Percentiles rank a stretch among this genome's conserved stretches.
Evolutionary conservation across 2,888 invertebrate species (phyloP).

Genomic region (Ophioninae sp.): DNA sequence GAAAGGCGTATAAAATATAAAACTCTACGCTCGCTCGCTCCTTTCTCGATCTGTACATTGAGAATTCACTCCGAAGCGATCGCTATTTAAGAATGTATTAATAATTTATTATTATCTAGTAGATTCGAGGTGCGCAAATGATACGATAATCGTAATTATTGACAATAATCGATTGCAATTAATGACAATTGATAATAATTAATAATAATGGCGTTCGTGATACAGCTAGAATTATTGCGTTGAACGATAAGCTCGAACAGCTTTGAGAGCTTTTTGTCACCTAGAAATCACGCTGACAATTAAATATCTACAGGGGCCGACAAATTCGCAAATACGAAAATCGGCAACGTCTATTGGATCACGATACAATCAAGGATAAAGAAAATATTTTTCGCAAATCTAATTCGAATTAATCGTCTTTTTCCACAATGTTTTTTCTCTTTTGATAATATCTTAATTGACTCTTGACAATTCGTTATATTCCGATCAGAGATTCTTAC

Average conservation of each 20-base stretch:
- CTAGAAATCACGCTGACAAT: slow-evolving; percentile 12
- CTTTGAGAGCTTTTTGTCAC: slow-evolving; percentile 3
- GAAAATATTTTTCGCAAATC: not conserved
- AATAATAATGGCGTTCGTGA: not conserved
- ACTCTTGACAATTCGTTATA: not conserved
- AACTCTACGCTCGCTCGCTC: not conserved
- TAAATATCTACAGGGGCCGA: not conserved
- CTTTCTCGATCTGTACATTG: not conserved
- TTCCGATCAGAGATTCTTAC: not conserved
- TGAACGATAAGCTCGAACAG: not conserved
- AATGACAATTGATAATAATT: slow-evolving; percentile 26
- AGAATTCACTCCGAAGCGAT: slow-evolving; percentile 30
- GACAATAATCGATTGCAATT: not conserved
- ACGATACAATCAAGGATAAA: not conserved
- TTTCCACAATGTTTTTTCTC: not conserved
- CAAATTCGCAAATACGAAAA: not conserved
- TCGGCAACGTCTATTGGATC: not conserved
- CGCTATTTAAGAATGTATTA: slow-evolving; percentile 50
- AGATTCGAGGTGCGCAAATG: slow-evolving; percentile 27
- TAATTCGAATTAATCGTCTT: not conserved
- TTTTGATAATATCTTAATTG: not conserved
- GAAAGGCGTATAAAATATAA: too few relatives aligned
- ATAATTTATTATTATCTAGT: slow-evolving; percentile 56
- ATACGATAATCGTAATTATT: slow-evolving; percentile 20
- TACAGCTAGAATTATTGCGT: not conserved